These are phyloP conservation scores for Molothrus aeneus DNA, from an alignment of 2,797 vertebrate genomes.

Conservation along the genomic window DNA sequence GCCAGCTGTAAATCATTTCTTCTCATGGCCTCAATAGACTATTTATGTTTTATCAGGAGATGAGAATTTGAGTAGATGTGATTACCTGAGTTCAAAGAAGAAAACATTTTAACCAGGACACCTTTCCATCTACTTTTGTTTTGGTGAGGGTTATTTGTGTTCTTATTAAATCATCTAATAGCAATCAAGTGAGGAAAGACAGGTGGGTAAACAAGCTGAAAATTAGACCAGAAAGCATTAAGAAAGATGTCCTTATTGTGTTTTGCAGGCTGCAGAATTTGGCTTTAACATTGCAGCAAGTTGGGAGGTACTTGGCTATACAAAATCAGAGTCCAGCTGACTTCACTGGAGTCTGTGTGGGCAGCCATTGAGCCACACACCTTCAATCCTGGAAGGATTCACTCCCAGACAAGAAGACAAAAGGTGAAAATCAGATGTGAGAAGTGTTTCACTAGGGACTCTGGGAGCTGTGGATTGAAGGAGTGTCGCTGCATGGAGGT, in stretches of 20 bases:
- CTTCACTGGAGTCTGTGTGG: background rate
- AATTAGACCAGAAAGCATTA: background rate
- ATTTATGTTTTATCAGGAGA: background rate
- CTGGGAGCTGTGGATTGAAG: background rate
- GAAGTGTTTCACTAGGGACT: background rate
- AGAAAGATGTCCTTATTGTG: background rate
- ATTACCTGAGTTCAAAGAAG: background rate
- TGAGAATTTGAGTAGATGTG: background rate
- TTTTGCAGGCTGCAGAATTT: background rate
- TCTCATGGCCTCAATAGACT: background rate
- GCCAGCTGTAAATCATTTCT: background rate
- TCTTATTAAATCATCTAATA: background rate
- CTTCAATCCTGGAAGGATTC: background rate
- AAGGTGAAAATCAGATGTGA: background rate
- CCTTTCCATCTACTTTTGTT: background rate
- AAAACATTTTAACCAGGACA: background rate
- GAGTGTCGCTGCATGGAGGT: too few species aligned
- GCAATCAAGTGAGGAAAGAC: background rate
- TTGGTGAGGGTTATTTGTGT: background rate
- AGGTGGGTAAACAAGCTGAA: background rate
- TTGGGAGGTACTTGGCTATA: rapidly evolving
- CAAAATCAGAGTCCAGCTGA: background rate
- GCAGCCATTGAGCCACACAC: background rate
- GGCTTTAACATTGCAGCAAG: background rate
- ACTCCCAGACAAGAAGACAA: background rate